Base-by-base conservation (phyloP, 2,113 vertebrate genomes). In the Xiphophorus hellerii region DNA sequence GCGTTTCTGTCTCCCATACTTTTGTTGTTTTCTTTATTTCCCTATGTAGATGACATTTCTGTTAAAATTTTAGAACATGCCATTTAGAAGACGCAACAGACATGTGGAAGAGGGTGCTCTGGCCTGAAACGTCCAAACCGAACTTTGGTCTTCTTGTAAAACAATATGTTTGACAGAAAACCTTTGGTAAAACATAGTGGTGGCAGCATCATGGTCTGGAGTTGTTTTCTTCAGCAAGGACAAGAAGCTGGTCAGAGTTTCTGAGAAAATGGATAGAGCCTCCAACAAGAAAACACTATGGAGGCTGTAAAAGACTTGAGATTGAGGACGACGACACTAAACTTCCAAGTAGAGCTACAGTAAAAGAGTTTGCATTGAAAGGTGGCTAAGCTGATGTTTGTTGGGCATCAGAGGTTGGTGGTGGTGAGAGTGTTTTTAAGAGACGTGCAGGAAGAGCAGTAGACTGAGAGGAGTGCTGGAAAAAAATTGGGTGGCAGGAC, bases 341-440 rank as follows among this genome's bases (percentile, higher is more conserved):
- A 42, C 39, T 1, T 42, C 39, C 39, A 42, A 4, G 13, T 0
- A 42, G 39, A 42, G 13, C 39, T 14, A 42, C 39, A 42, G 1
- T 39, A 39, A 39, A 39, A 39, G 2, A 39, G 13, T 42, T 42
- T 42, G 39, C 39, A 42, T 4, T 42, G 39, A 15, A 42, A 42
- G 39, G 39, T 42, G 39, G 39, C 58, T 33, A 8, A 28, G 35
- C 48, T n/a, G 15, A 71, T 28, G 62, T 48, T 44, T 61, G 12
- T 0, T 3, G 44, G 71, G 17, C 66, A 80, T 54, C 30, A 54
- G 60, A 70, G 27, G 30, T 69, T 85, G 67, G 84, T 87, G 83
- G 85, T 69, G 82, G 71, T 76, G 68, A 66, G 66, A 83, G 82
- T 62, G 77, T 88, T 77, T 84, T 66, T 68, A n/a, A 63, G 74